These are phyloP conservation scores for Hydrophis major DNA, from an alignment of 2,797 vertebrate genomes.

Conservation along the genomic window DNA sequence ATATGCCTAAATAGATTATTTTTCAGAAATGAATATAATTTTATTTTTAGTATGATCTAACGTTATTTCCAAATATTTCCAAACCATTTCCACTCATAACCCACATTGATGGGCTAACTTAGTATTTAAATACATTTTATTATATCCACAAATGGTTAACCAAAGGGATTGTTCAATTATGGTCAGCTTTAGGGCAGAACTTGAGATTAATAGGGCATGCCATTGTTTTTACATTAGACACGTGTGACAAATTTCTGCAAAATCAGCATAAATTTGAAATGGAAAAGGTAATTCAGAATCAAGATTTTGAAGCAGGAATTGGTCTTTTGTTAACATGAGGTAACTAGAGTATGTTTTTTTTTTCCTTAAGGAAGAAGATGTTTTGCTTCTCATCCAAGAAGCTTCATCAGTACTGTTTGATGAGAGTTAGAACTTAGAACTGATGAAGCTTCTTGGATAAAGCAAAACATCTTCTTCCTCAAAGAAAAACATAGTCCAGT, in stretches of 20 bases:
- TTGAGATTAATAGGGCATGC: not conserved
- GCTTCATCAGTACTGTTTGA: not conserved
- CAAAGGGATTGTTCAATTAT: not conserved
- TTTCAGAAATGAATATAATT: conserved; percentile 17
- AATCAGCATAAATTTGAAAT: not conserved
- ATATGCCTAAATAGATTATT: not conserved
- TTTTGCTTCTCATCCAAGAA: not conserved
- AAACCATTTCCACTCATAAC: not conserved
- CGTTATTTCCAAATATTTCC: not conserved
- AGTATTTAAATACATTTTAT: not conserved
- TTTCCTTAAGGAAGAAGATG: not conserved
- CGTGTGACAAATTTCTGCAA: not conserved
- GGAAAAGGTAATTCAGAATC: not conserved
- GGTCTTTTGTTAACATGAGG: not conserved
- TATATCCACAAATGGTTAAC: not conserved
- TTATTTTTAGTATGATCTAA: not conserved
- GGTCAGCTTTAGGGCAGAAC: not conserved
- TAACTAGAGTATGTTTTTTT: not conserved
- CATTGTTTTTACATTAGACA: not conserved
- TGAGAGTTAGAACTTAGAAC: not conserved
- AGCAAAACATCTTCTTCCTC: not conserved
- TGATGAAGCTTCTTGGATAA: not conserved
- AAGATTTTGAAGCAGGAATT: not conserved
- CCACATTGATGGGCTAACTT: not conserved
- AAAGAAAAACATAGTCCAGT: not conserved